Conservation (phyloP, 1,140 invertebrate species). For the Micrasema longulum region DNA sequence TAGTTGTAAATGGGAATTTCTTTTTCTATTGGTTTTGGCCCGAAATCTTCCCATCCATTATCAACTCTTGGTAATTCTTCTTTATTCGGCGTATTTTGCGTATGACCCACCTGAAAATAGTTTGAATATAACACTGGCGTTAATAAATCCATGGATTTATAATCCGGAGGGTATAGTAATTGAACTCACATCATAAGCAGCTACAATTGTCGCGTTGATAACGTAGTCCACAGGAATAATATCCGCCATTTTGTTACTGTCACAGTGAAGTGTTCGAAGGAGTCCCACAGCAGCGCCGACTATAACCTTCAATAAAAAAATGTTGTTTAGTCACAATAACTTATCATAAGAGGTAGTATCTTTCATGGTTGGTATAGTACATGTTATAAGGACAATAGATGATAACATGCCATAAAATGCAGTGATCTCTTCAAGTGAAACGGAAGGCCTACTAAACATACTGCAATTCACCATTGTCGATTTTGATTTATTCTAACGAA, state of each 20-base stretch:
- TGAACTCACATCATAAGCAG: conserved; percentile 70
- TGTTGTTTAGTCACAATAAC: too few species aligned
- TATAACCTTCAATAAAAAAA: too few species aligned
- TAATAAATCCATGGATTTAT: background rate
- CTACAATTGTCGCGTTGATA: conserved; percentile 82
- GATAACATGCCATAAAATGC: too few species aligned
- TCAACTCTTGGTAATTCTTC: conserved; percentile 32
- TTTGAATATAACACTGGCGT: background rate
- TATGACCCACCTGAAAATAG: conserved; percentile 39
- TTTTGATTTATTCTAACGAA: too few species aligned
- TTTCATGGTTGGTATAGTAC: too few species aligned
- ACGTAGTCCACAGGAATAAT: conserved; percentile 88
- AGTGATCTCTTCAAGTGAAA: too few species aligned
- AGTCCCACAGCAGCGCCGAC: conserved; percentile 82
- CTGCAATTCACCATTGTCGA: too few species aligned
- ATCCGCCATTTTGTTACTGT: conserved; percentile 75
- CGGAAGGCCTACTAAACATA: too few species aligned
- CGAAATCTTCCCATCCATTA: conserved; percentile 21
- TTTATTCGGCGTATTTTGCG: conserved; percentile 44
- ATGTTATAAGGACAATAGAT: too few species aligned
- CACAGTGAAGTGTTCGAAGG: conserved; percentile 77
- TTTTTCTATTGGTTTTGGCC: conserved; percentile 54
- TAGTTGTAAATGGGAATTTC: conserved; percentile 70
- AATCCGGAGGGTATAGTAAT: background rate
- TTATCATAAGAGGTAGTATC: too few species aligned